Base-by-base conservation (phyloP, 2,888 invertebrate species). In the Balanococcus diminutus region DNA sequence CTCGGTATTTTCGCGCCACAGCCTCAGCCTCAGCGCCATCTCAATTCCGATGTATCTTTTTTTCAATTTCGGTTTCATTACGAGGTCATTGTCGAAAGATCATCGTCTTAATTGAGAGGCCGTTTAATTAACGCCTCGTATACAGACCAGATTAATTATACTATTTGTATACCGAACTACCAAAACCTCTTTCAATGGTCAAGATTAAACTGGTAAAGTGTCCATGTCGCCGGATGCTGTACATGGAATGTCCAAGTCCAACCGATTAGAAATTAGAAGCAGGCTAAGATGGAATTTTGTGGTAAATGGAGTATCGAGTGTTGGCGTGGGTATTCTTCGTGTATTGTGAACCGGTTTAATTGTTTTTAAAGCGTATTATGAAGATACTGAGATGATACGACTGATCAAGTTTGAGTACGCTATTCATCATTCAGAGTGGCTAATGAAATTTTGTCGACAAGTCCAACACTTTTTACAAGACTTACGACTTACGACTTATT, bases 1-100 rank as follows among this genome's bases (percentile, higher is more conserved):
- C 16, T 46, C 2, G 46, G 46, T 46, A 46, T n/a, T 46, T 46
- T 56, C 22, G 56, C 22, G 56, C 22, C 42, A 11, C 56, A 8
- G 22, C 56, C 22, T 61, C 32, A n/a, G 4, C 16, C 14, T n/a
- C 36, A 8, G 36, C 67, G 67, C 9, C 16, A 8, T n/a, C n/a
- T 36, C 11, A 1, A 4, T 2, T 22, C 8, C 36, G 14, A 8
- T 19, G 8, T n/a, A n/a, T n/a, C n/a, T n/a, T 1, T 32, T 32
- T 31, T n/a, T 36, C 16, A 36, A 79, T 79, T 79, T 79, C 36
- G 31, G 75, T 79, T 79, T 79, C 75, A 11, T 79, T 36, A 22
- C 19, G 56, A 56, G 56, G 56, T 22, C 56, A 56, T 22, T 56
- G 56, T 56, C 56, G 9, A 56, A 56, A 56, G 22, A 8, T 22